Evolutionary conservation across 2,888 invertebrate genomes (phyloP).

Genomic region (Agriopis marginaria): DNA sequence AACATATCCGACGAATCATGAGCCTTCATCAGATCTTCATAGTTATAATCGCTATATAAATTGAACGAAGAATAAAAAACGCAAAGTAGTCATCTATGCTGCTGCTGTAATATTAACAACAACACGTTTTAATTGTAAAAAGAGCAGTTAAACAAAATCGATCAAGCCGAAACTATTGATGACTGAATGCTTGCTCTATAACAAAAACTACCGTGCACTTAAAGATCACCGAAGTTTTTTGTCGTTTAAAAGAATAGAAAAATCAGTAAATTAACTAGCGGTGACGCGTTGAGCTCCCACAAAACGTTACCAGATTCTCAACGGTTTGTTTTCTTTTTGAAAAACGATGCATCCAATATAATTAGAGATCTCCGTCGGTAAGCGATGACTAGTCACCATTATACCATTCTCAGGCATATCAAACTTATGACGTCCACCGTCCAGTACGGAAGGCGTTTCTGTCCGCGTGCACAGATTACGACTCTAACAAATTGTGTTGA

Average conservation of each 20-base stretch:
- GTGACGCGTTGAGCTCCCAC: constrained; percentile 70
- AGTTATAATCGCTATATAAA: constrained; percentile 13
- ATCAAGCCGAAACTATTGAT: constrained; percentile 58
- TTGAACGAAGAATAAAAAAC: constrained; percentile 10
- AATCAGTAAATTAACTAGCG: constrained; percentile 67
- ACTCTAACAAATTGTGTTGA: constrained; percentile 80
- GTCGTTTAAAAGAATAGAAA: constrained; percentile 65
- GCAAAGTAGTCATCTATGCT: constrained; percentile 3
- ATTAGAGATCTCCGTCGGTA: constrained; percentile 76
- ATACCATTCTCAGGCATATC: constrained; percentile 70
- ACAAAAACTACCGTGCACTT: constrained; percentile 75
- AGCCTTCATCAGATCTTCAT: constrained; percentile 16
- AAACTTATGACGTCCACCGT: constrained; percentile 65
- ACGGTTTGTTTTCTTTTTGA: constrained; percentile 78
- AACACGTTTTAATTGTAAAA: constrained; percentile 60
- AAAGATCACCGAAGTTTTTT: constrained; percentile 77
- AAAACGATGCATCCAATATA: constrained; percentile 72
- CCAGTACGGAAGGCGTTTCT: constrained; percentile 66
- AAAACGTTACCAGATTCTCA: constrained; percentile 80
- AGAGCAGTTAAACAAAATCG: constrained; percentile 53
- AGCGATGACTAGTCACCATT: constrained; percentile 80
- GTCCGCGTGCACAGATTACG: constrained; percentile 75
- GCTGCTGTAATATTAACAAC: constrained; percentile 40
- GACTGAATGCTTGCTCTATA: constrained; percentile 62
- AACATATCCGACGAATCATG: constrained; percentile 26